phyloP scores from a whole-genome alignment of 2,113 vertebrate species.

The Sinocyclocheilus grahami region DNA sequence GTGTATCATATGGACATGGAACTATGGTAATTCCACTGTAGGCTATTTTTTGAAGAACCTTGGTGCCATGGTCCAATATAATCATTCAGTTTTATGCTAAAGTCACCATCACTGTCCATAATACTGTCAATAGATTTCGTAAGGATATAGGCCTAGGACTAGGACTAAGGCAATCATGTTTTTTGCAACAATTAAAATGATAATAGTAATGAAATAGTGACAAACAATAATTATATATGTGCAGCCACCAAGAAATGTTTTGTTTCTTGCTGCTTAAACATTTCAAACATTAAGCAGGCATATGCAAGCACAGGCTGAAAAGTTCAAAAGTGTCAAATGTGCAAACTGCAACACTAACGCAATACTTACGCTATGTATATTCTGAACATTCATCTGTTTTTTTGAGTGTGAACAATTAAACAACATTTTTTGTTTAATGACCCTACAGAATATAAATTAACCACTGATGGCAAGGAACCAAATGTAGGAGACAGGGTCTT shows the following conservation, averaged over 20 bases:
- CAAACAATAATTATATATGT: neutral
- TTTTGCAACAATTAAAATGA: neutral
- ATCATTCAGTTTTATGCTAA: neutral
- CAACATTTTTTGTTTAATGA: neutral
- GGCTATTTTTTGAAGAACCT: neutral
- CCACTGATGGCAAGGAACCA: neutral
- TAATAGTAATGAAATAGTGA: neutral
- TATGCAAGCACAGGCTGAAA: neutral
- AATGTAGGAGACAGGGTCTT: neutral
- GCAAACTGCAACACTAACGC: neutral
- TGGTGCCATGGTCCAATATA: neutral
- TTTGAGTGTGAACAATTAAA: neutral
- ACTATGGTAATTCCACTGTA: neutral
- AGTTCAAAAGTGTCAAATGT: neutral
- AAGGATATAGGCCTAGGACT: neutral
- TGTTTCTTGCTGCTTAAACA: neutral
- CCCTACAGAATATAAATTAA: neutral
- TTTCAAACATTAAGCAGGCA: neutral
- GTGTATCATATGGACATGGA: neutral
- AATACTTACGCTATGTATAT: neutral
- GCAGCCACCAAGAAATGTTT: neutral
- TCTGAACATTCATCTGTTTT: neutral
- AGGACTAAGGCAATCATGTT: neutral
- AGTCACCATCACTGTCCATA: neutral
- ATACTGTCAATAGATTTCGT: neutral